These are phyloP conservation scores for Epizoanthus ramosus DNA, from an alignment of 92 coral and sea anemone genomes.

Conservation along the genomic window DNA sequence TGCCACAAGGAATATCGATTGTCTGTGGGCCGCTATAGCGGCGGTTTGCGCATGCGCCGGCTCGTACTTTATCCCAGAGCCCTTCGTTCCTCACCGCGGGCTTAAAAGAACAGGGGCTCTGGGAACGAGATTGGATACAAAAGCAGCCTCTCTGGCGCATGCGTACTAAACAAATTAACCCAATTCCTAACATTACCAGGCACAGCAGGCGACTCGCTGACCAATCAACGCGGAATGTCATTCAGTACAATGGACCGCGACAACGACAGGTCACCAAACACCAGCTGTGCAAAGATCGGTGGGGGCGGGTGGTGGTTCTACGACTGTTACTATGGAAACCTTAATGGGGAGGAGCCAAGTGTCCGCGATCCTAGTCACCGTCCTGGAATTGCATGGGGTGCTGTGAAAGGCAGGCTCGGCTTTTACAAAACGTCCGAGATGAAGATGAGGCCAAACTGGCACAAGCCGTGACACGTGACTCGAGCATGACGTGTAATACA, in stretches of 20 bases:
- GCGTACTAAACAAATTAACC: too few species aligned
- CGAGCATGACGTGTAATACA: too few species aligned
- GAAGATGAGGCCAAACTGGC: slow-evolving; percentile 3
- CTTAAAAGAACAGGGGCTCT: too few species aligned
- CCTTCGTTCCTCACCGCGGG: too few species aligned
- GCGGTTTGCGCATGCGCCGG: too few species aligned
- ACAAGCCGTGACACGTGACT: too few species aligned
- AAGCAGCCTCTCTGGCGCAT: too few species aligned
- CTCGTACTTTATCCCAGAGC: too few species aligned
- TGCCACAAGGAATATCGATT: too few species aligned
- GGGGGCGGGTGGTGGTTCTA: slow-evolving; percentile 36
- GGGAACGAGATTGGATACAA: too few species aligned
- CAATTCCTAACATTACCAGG: slow-evolving; percentile 8
- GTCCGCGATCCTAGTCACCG: not conserved
- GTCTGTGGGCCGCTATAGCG: too few species aligned
- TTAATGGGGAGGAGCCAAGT: not conserved
- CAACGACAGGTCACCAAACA: slow-evolving; percentile 8
- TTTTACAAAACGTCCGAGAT: slow-evolving; percentile 9
- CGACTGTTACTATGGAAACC: slow-evolving; percentile 41
- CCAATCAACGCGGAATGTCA: slow-evolving; percentile 36
- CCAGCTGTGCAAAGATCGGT: slow-evolving; percentile 5
- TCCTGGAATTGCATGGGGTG: slow-evolving; percentile 28
- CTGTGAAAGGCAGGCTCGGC: not conserved
- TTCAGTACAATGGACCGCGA: slow-evolving; percentile 18
- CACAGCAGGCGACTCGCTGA: slow-evolving; percentile 26